Percentiles rank a stretch among this genome's conserved stretches.
Conservation (phyloP, 2,797 vertebrate genomes). For the Anableps anableps region DNA sequence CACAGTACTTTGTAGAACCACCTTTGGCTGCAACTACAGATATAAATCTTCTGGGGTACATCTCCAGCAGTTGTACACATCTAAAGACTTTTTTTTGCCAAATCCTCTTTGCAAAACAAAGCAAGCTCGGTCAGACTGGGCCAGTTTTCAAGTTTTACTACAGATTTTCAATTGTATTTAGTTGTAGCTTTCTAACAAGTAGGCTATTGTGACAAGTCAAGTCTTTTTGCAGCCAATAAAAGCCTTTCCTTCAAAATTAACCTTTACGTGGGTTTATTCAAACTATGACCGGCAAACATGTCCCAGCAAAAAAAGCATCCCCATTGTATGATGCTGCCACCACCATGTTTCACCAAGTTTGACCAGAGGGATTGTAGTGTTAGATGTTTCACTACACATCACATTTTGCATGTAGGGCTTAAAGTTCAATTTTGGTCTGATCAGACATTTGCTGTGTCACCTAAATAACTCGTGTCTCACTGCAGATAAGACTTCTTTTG, state of each 20-base stretch:
- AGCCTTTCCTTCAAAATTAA: not conserved
- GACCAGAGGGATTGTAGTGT: not conserved
- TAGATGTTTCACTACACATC: not conserved
- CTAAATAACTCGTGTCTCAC: not conserved
- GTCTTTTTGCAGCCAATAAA: too few species aligned
- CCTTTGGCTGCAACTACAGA: not conserved
- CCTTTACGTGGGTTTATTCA: not conserved
- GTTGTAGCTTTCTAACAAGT: not conserved
- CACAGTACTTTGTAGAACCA: not conserved
- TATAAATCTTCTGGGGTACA: too few species aligned
- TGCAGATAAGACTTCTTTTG: not conserved
- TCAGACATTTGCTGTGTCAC: not conserved
- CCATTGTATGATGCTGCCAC: not conserved
- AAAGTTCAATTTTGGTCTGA: not conserved
- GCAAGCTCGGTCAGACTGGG: too few species aligned
- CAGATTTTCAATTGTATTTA: too few species aligned
- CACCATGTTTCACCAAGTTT: not conserved
- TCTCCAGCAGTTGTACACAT: too few species aligned
- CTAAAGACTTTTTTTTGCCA: too few species aligned
- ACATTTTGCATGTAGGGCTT: not conserved
- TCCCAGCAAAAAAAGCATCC: not conserved
- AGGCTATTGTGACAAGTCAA: not conserved
- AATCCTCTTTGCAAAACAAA: too few species aligned
- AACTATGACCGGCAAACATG: not conserved
- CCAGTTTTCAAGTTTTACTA: too few species aligned